Percentiles rank a stretch among this genome's conserved stretches.
phyloP scores from a whole-genome alignment of 2,797 vertebrate genomes.

The Sebastes cheni region DNA sequence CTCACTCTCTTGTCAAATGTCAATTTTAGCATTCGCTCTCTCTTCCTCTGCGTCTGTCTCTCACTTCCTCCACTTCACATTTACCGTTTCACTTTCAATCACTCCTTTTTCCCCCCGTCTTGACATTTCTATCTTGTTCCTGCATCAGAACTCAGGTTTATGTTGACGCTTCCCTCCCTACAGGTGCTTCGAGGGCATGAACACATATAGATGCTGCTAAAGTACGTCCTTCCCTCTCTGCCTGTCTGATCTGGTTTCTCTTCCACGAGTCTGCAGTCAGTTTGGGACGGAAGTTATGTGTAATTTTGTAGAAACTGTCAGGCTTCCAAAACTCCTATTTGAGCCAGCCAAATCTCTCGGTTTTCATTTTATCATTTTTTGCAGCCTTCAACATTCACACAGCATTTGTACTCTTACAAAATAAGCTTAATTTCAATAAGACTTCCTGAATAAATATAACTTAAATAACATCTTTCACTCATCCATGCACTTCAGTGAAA shows the following conservation, averaged over 20 bases:
- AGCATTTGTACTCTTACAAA: neutral
- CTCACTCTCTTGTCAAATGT: conserved; percentile 47
- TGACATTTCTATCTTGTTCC: conserved; percentile 46
- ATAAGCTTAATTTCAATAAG: neutral
- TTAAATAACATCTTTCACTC: neutral
- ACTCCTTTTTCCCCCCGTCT: neutral
- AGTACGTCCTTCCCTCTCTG: neutral
- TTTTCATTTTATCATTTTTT: neutral
- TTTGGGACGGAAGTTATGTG: conserved; percentile 6
- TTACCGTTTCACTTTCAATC: conserved; percentile 39
- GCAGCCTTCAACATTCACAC: neutral
- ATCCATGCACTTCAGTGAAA: neutral
- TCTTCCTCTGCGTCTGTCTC: conserved; percentile 9
- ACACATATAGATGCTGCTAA: conserved; percentile 4
- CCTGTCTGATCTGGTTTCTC: conserved; percentile 4
- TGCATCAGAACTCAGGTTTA: conserved; percentile 32
- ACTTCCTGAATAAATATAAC: neutral
- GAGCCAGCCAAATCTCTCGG: neutral
- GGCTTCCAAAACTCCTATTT: conserved; percentile 13
- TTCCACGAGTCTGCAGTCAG: conserved; percentile 8
- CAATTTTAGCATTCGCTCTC: conserved; percentile 47
- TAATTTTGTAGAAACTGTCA: conserved; percentile 18
- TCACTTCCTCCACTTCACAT: conserved; percentile 28
- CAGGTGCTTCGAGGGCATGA: conserved; percentile 28
- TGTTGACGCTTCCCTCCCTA: conserved; percentile 10